Base-by-base conservation (phyloP, 2,888 invertebrate genomes). In the Eupithecia insigniata region DNA sequence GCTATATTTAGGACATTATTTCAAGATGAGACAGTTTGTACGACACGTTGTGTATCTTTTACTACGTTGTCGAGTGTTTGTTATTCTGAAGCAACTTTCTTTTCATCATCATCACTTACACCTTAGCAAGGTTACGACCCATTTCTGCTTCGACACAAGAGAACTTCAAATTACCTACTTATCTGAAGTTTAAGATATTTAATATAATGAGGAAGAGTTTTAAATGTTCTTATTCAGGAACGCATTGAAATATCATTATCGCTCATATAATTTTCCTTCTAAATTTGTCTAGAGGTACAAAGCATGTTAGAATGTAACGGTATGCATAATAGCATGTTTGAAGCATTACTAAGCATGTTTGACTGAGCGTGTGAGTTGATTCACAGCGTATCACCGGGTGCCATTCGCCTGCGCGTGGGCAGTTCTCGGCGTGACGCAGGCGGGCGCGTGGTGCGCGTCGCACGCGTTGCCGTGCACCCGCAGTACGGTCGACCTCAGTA, bases 341-440 rank as follows among this genome's bases (percentile, higher is more conserved):
- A n/a, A n/a, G n/a, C n/a, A n/a, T n/a, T n/a, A n/a, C 51, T 12
- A 26, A n/a, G 55, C 16, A 34, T 34, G 32, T 18, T 5, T 34
- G 34, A 62, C 30, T 32, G 12, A 62, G 30, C 61, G 32, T 36
- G 26, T 36, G 10, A 26, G 64, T 64, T 36, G 34, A 22, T 55
- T 80, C 77, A 43, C 84, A 92, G 92, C 79, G 84, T 83, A 5
- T 76, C 82, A 0, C 88, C 92, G 1, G 71, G 75, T 0, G 83
- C 80, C 0, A 87, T 94, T 46, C 88, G 92, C 0, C 84, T 94
- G 6, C 90, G 94, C 0, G 93, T 93, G 5, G 94, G 94, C 73
- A 93, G 93, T 79, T 91, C 93, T 0, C 87, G 92, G 0, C 90
- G 94, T 0, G 92, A 93, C 80, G 87, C 92, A 0, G 94, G 94